phyloP scores from a whole-genome alignment of 1,140 invertebrate genomes.

The Oedothorax gibbosus region DNA sequence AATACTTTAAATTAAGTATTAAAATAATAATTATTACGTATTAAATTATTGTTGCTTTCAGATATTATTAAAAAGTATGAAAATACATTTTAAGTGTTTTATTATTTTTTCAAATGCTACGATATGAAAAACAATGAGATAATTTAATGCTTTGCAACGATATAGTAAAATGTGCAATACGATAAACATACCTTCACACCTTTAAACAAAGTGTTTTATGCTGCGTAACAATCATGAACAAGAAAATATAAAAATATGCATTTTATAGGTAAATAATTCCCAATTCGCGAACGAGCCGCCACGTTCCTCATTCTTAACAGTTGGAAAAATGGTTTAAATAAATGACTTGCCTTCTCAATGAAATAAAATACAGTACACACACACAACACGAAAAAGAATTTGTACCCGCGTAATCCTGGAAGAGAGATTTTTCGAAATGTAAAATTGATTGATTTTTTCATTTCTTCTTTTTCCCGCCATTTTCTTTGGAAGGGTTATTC shows the following conservation, averaged over 20 bases:
- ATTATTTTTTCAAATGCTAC: no score
- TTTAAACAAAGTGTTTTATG: no score
- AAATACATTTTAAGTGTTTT: no score
- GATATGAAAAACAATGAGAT: no score
- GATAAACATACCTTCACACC: no score
- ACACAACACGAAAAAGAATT: neutral
- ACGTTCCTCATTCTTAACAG: neutral
- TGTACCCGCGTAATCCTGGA: slow-evolving; percentile 19
- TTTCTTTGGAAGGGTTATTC: slow-evolving; percentile 11
- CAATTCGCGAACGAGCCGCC: neutral
- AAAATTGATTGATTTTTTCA: slow-evolving; percentile 41
- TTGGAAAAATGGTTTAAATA: slow-evolving; percentile 24
- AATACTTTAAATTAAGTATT: no score
- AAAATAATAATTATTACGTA: no score
- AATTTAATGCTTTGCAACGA: no score
- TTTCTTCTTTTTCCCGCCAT: neutral
- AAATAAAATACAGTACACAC: slow-evolving; percentile 12
- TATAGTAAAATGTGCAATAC: no score
- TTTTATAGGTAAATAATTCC: slow-evolving; percentile 11
- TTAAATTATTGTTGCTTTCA: no score
- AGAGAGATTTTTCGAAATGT: slow-evolving; percentile 31
- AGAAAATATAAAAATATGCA: neutral
- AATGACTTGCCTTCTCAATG: slow-evolving; percentile 29
- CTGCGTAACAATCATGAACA: neutral
- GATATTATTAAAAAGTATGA: no score